phyloP scores from a whole-genome alignment of 2,113 vertebrate species.

The Parus major region DNA sequence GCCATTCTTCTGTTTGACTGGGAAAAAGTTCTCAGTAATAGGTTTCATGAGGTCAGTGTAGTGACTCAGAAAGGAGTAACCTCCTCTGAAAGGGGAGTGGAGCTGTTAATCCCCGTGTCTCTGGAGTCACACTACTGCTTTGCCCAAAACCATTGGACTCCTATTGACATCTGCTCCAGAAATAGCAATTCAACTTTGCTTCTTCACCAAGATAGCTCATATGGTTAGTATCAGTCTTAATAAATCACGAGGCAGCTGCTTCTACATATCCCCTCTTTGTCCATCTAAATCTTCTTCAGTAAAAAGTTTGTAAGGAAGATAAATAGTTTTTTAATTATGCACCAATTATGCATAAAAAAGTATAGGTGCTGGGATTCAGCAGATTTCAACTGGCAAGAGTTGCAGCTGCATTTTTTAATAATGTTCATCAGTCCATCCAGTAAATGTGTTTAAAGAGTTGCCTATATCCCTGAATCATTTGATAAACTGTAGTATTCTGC shows the following conservation, averaged over 20 bases:
- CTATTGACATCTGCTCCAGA: neutral
- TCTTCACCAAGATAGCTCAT: neutral
- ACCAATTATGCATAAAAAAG: neutral
- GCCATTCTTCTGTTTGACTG: accelerated
- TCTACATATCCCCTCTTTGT: neutral
- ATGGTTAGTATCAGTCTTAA: neutral
- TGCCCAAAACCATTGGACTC: neutral
- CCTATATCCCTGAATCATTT: neutral
- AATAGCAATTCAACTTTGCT: neutral
- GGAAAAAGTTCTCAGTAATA: neutral
- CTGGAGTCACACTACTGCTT: neutral
- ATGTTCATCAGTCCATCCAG: neutral
- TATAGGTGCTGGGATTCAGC: neutral
- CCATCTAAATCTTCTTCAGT: neutral
- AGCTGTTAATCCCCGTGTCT: neutral
- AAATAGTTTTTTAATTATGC: neutral
- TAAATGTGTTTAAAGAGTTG: neutral
- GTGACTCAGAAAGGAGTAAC: neutral
- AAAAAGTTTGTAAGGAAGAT: neutral
- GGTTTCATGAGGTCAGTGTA: neutral
- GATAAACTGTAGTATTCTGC: neutral
- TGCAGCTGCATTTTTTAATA: neutral
- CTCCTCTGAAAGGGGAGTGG: neutral
- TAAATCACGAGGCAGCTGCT: neutral
- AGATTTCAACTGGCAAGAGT: neutral